A percentile compares a stretch with the other conserved stretches of the same genome.
Conservation (phyloP, 2,797 vertebrate genomes). For the Graptemys geographica region DNA sequence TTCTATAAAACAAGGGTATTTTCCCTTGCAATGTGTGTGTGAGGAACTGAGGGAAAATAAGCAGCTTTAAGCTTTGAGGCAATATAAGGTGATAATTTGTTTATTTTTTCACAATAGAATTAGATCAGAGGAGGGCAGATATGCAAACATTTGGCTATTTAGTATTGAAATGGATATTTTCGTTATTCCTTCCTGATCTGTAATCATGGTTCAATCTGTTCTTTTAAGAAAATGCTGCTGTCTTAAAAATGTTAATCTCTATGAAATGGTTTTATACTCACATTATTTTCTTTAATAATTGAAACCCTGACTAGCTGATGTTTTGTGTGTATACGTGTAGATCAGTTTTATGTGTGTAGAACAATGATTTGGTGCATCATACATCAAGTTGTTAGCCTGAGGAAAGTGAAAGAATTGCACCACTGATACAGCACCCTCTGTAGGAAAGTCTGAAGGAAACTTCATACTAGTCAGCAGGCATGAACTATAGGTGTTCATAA, state of each 20-base stretch:
- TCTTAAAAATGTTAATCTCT: slow-evolving; percentile 55
- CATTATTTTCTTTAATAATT: slow-evolving; percentile 56
- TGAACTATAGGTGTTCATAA: slow-evolving; percentile 15
- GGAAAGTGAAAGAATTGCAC: slow-evolving; percentile 18
- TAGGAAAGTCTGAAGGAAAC: neutral
- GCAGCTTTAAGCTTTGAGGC: neutral
- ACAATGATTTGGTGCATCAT: slow-evolving; percentile 19
- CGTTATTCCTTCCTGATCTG: slow-evolving; percentile 27
- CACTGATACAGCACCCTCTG: neutral
- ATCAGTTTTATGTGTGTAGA: slow-evolving; percentile 59
- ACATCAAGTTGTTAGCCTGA: slow-evolving; percentile 18
- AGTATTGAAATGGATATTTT: slow-evolving; percentile 49
- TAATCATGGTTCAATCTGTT: slow-evolving; percentile 69
- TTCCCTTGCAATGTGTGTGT: neutral
- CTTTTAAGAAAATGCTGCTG: slow-evolving; percentile 43
- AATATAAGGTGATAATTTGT: neutral
- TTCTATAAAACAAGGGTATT: neutral
- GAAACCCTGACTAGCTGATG: slow-evolving; percentile 53
- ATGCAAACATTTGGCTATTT: slow-evolving; percentile 25
- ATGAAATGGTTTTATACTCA: slow-evolving; percentile 49
- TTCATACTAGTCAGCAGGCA: slow-evolving; percentile 34
- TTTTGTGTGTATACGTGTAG: slow-evolving; percentile 50
- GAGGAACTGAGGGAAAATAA: neutral
- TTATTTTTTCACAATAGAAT: slow-evolving; percentile 16
- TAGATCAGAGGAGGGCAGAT: neutral